Conservation (phyloP, 1,140 invertebrate species). For the Drosophila auraria region DNA sequence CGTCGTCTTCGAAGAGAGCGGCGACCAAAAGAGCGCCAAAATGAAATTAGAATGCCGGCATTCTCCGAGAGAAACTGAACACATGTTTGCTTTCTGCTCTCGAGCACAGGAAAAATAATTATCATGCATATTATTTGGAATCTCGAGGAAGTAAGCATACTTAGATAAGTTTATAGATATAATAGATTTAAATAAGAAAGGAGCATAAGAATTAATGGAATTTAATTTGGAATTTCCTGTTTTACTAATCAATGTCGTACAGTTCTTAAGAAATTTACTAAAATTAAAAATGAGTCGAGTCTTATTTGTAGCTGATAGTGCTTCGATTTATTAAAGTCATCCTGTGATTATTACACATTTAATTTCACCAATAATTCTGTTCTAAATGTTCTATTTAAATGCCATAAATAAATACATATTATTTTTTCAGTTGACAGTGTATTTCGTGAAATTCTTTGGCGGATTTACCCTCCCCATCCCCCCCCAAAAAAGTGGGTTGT, state of each 20-base stretch:
- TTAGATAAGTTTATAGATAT: too few relatives aligned
- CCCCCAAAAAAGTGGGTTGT: not conserved
- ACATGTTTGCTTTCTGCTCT: slow-evolving; percentile 28
- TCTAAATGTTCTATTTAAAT: not conserved
- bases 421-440: slow-evolving; percentile 1
- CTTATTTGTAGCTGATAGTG: not conserved
- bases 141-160: not conserved
- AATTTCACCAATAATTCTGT: too few relatives aligned
- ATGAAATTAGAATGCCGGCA: slow-evolving; percentile 34
- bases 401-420: not conserved
- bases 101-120: not conserved
- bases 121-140: not conserved
- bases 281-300: too few relatives aligned
- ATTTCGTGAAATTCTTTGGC: slow-evolving; percentile 4
- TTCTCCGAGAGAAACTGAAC: slow-evolving; percentile 20
- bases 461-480: not conserved
- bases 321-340: not conserved
- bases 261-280: too few relatives aligned
- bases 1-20: not conserved
- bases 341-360: not conserved
- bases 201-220: too few relatives aligned
- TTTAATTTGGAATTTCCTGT: too few relatives aligned
- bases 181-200: not conserved
- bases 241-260: too few relatives aligned
- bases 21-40: not conserved